Conservation (phyloP, 2,888 invertebrate species). For the Calameuta filiformis region DNA sequence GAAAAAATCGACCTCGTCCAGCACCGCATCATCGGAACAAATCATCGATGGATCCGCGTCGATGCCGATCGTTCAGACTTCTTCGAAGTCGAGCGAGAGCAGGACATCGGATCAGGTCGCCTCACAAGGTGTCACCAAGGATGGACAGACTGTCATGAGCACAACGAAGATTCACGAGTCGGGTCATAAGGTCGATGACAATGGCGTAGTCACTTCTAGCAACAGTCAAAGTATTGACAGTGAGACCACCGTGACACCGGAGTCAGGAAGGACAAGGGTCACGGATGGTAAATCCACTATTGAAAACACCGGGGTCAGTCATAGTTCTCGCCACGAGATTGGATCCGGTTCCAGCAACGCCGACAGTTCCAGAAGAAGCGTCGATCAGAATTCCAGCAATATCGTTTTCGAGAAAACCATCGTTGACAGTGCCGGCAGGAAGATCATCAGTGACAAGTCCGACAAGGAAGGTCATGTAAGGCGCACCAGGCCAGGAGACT, state of each 20-base stretch:
- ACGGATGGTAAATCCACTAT: not conserved
- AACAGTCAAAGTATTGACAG: slow-evolving; percentile 44
- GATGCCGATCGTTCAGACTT: slow-evolving; percentile 19
- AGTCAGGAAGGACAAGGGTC: not conserved
- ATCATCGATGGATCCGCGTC: not conserved
- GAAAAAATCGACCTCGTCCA: slow-evolving; percentile 21
- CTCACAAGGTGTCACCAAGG: slow-evolving; percentile 41
- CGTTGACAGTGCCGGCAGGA: slow-evolving; percentile 12
- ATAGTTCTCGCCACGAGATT: not conserved
- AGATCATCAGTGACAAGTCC: not conserved
- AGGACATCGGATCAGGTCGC: slow-evolving; percentile 39
- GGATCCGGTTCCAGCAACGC: not conserved
- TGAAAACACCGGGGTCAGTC: not conserved
- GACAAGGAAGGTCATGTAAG: not conserved
- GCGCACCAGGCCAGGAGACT: slow-evolving; percentile 46
- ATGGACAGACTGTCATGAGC: slow-evolving; percentile 45
- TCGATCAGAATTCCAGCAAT: slow-evolving; percentile 11
- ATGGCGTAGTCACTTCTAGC: slow-evolving; percentile 45
- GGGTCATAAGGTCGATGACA: slow-evolving; percentile 44
- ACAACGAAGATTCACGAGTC: slow-evolving; percentile 43
- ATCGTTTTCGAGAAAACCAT: slow-evolving; percentile 9
- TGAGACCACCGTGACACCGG: slow-evolving; percentile 38
- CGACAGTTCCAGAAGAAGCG: not conserved
- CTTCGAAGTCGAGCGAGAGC: slow-evolving; percentile 40
- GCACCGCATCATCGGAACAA: slow-evolving; percentile 22